Evolutionary conservation across 2,797 vertebrate species (phyloP), one percentile per base, ranked within the genome.

Genomic region (Gallinago nigripennis): DNA sequence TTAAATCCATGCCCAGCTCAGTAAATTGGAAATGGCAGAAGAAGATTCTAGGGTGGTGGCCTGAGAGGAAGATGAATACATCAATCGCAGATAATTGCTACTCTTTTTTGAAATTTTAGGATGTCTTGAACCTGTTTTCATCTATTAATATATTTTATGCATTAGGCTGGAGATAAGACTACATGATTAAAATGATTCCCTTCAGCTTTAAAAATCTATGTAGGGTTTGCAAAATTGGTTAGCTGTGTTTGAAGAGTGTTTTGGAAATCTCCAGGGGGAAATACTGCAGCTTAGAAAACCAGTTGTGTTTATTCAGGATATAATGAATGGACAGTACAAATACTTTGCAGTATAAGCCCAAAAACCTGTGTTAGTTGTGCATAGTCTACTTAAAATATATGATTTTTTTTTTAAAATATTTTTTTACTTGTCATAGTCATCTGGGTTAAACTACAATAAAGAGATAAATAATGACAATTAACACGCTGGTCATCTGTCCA

Each of bases 1-100:
- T 96, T 95, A 94, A 95, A 96, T 96, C 90, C 63, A 37, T 88
- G 63, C 63, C 73, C 73, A 86, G 70, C 80, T 84, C 77, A 77
- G 81, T 91, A 96, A 96, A 96, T 94, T 97, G 86, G 75, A 94
- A 93, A 86, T 92, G 95, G 92, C 90, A 94, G 93, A 96, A 86
- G 94, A 96, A 82, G 88, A 86, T 88, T 90, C 78, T 76, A 64
- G 78, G 63, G 86, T 76, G 63, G 58, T 86, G 83, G 76, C 86
- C 92, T 63, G 78, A 70, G 78, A 92, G 39, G 78, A 92, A 84
- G 88, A 94, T 70, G 35, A 86, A 94, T 94, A 56, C 81, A 95
- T 86, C 88, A 84, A 69, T 82, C 71, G 53, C 81, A 90, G 70
- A 82, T 90, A 95, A 95, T 96, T 94, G 24, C 75, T 28, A 25